phyloP scores from a whole-genome alignment of 2,797 vertebrate genomes.

The Sebastes reedi region DNA sequence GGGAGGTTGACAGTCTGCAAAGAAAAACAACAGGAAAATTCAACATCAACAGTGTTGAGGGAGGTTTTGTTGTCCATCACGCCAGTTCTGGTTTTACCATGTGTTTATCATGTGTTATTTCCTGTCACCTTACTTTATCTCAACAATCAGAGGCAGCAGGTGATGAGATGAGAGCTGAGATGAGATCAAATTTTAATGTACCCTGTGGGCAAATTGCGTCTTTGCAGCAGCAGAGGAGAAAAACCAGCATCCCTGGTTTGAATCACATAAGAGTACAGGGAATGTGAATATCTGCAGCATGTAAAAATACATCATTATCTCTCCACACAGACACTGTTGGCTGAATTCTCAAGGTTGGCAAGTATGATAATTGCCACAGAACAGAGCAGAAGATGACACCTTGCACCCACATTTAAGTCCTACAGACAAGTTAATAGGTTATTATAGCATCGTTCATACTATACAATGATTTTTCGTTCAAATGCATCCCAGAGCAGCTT shows the following conservation, averaged over 20 bases:
- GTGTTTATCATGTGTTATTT: constrained; percentile 11
- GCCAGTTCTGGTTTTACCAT: not conserved
- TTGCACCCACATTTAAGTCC: too few relatives aligned
- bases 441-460: too few relatives aligned
- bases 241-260: not conserved
- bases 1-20: not conserved
- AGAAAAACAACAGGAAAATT: not conserved
- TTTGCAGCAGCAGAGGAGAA: constrained; percentile 19
- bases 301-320: not conserved
- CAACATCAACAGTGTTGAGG: not conserved
- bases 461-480: too few relatives aligned
- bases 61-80: not conserved
- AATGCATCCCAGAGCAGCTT: too few relatives aligned
- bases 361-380: too few relatives aligned
- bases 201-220: constrained; percentile 45
- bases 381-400: too few relatives aligned
- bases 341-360: not conserved
- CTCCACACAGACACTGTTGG: not conserved
- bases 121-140: constrained; percentile 21
- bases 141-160: constrained; percentile 44
- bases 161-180: constrained; percentile 50
- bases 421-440: too few relatives aligned
- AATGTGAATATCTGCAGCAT: not conserved
- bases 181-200: constrained; percentile 61
- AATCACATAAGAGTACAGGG: not conserved